Percentiles rank a stretch among this genome's conserved stretches.
Conservation (phyloP, 2,797 vertebrate species). For the Trematomus bernacchii region DNA sequence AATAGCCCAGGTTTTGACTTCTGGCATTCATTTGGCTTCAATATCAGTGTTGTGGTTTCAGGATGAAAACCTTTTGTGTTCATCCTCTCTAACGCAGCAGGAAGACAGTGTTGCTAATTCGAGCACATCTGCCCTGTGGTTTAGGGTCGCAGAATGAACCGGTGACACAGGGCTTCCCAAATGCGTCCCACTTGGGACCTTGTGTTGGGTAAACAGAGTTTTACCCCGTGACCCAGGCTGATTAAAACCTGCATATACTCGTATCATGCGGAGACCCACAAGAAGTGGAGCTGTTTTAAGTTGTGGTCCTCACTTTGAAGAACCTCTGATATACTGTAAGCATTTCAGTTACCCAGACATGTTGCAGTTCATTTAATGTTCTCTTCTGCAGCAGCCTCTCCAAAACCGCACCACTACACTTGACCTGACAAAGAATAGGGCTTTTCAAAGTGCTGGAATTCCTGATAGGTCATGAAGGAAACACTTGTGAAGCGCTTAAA, state of each 20-base stretch:
- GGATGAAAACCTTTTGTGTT: slow-evolving; percentile 41
- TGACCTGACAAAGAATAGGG: slow-evolving; percentile 49
- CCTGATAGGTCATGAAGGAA: slow-evolving; percentile 63
- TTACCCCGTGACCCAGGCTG: slow-evolving; percentile 56
- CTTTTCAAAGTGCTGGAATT: slow-evolving; percentile 62
- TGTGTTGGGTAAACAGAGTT: slow-evolving; percentile 49
- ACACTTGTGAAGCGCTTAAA: slow-evolving; percentile 67
- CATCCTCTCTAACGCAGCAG: slow-evolving; percentile 12
- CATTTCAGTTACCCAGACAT: slow-evolving; percentile 43
- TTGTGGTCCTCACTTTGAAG: slow-evolving; percentile 49
- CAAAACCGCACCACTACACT: slow-evolving; percentile 44
- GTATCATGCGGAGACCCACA: slow-evolving; percentile 54
- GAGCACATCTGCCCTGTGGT: slow-evolving; percentile 38
- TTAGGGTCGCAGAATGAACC: slow-evolving; percentile 37
- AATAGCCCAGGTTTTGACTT: slow-evolving; percentile 10
- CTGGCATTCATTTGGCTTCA: slow-evolving; percentile 1
- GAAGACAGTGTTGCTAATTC: slow-evolving; percentile 25
- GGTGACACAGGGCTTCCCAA: slow-evolving; percentile 47
- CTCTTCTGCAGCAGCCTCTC: slow-evolving; percentile 48
- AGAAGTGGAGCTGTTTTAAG: slow-evolving; percentile 39
- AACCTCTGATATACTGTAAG: slow-evolving; percentile 45
- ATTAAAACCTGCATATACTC: slow-evolving; percentile 55
- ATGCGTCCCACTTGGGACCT: slow-evolving; percentile 43
- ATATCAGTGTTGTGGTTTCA: slow-evolving; percentile 42
- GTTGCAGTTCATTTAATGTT: slow-evolving; percentile 54